Percentiles rank a stretch among this genome's conserved stretches.
phyloP scores from a whole-genome alignment of 2,797 vertebrate species.

The Leptatherina wallacei region DNA sequence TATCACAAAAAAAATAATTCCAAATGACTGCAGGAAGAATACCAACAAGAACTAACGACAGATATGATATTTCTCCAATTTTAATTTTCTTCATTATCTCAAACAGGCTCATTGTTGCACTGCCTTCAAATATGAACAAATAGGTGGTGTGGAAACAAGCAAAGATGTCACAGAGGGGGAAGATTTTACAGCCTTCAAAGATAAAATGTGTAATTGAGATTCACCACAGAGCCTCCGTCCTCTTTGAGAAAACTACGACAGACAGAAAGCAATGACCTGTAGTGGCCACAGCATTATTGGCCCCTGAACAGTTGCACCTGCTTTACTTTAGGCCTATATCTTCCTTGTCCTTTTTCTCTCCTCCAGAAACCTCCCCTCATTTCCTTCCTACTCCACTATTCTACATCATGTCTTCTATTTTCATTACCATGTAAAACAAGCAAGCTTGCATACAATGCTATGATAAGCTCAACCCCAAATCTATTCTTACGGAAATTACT shows the following conservation, averaged over 20 bases:
- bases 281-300: not conserved
- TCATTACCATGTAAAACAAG: slow-evolving; percentile 48
- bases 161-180: too few species aligned
- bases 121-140: too few species aligned
- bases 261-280: not conserved
- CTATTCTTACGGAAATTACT: slow-evolving; percentile 13
- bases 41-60: not conserved
- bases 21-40: not conserved
- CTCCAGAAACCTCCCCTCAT: not conserved
- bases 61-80: too few species aligned
- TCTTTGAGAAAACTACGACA: not conserved
- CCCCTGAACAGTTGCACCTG: not conserved
- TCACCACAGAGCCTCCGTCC: not conserved
- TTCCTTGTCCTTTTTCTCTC: not conserved
- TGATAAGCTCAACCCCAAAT: slow-evolving; percentile 27
- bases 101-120: too few species aligned
- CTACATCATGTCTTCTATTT: slow-evolving; percentile 32
- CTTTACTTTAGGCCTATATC: not conserved
- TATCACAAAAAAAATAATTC: not conserved
- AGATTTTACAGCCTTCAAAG: too few species aligned
- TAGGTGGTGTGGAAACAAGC: too few species aligned
- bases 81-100: too few species aligned
- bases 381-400: not conserved
- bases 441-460: slow-evolving; percentile 24
- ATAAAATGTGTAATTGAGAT: not conserved